Evolutionary conservation across 30 jellyfish, hydroid and myxozoan species (phyloP).

Genomic region (Morbakka virulenta): DNA sequence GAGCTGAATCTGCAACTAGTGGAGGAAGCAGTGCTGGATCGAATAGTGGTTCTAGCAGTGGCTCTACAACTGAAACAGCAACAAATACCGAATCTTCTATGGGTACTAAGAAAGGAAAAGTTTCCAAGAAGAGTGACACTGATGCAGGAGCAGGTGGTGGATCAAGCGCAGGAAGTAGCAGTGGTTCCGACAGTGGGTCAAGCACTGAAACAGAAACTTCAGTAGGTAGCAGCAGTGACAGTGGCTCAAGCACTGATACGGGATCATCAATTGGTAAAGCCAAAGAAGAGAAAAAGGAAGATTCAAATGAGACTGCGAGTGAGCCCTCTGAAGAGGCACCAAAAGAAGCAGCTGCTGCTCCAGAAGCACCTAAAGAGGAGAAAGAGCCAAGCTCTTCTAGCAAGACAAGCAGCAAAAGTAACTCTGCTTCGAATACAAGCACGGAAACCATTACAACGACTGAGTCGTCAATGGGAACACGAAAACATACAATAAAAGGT

Average conservation of each 20-base stretch:
- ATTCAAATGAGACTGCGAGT: too few relatives aligned
- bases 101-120: conserved; percentile 69
- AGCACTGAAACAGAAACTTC: conserved; percentile 84
- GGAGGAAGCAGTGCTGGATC: conserved; percentile 82
- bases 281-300: background rate
- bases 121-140: conserved; percentile 1
- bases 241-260: conserved; percentile 6
- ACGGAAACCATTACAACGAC: conserved; percentile 30
- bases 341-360: background rate
- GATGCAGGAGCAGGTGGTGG: conserved; percentile 82
- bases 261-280: conserved; percentile 9
- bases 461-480: conserved; percentile 46
- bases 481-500: too few relatives aligned
- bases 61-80: conserved; percentile 79
- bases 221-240: too few relatives aligned
- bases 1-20: conserved; percentile 54
- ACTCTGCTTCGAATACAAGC: background rate
- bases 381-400: background rate
- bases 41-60: conserved; percentile 54
- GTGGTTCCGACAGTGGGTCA: conserved; percentile 68
- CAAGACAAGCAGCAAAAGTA: background rate
- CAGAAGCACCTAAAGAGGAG: background rate
- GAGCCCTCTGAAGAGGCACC: too few relatives aligned
- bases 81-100: conserved; percentile 85
- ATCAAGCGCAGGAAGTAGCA: conserved; percentile 62